Conservation (phyloP, 2,888 invertebrate genomes). For the Aphelenchoides bicaudatus region DNA sequence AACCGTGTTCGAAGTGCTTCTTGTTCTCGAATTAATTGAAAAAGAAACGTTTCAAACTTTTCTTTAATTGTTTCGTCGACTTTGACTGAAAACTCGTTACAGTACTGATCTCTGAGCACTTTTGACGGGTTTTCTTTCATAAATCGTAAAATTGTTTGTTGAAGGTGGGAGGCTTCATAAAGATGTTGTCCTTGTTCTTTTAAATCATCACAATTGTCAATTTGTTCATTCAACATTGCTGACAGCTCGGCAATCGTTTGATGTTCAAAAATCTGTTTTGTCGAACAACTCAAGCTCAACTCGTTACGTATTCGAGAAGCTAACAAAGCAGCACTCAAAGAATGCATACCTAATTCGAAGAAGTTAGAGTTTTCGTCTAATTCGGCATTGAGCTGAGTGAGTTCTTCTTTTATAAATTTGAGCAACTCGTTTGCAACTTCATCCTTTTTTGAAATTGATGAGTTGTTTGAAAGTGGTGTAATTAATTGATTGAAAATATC, state of each 20-base stretch:
- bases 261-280: constrained; percentile 24
- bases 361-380: constrained; percentile 38
- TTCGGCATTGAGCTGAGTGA: no score
- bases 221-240: neutral
- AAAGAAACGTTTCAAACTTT: no score
- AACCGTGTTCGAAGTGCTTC: constrained; percentile 14
- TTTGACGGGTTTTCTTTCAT: neutral
- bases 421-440: neutral
- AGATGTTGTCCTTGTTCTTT: neutral
- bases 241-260: constrained; percentile 30
- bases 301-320: constrained; percentile 27
- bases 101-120: neutral
- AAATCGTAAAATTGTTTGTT: constrained; percentile 6
- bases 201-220: neutral
- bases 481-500: neutral
- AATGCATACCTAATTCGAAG: constrained; percentile 46
- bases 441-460: neutral
- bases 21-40: neutral
- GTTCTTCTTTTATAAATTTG: constrained; percentile 2
- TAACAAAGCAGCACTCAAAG: constrained; percentile 39
- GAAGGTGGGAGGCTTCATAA: constrained; percentile 7
- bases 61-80: neutral
- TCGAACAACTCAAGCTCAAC: constrained; percentile 18
- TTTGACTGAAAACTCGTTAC: neutral
- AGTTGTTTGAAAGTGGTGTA: neutral